Percentiles rank a stretch among this genome's conserved stretches.
Conservation (phyloP, 2,888 invertebrate genomes). For the Oscheius sp. region DNA sequence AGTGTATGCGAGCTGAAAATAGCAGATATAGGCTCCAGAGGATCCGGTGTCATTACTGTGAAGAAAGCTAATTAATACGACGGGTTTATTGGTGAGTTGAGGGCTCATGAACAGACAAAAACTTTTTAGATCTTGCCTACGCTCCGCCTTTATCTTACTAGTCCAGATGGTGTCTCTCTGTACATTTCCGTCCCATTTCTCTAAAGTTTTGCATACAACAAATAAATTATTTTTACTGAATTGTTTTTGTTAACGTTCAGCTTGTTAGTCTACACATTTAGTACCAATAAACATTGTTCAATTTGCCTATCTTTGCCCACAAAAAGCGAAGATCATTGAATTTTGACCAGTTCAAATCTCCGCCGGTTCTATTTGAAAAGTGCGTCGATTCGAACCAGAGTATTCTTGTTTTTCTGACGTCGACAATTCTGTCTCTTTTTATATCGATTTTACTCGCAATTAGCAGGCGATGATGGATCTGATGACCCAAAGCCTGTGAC, state of each 20-base stretch:
- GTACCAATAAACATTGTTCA: background rate
- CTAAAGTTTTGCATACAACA: background rate
- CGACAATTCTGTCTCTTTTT: no score
- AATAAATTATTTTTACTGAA: slow-evolving; percentile 1
- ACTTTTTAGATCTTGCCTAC: slow-evolving; percentile 28
- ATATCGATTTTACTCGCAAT: no score
- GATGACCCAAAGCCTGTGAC: no score
- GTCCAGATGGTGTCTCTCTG: slow-evolving; percentile 4
- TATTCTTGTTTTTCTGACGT: no score
- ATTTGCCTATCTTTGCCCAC: no score
- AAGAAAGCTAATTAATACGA: slow-evolving; percentile 7
- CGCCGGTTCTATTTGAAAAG: no score
- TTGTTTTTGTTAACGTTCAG: no score
- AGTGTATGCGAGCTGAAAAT: background rate
- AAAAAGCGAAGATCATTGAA: no score
- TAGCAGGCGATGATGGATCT: no score
- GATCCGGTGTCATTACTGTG: slow-evolving; percentile 28
- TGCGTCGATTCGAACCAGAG: no score
- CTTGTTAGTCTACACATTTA: no score
- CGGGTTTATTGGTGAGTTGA: slow-evolving; percentile 23
- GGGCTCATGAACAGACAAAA: background rate
- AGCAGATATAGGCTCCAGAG: slow-evolving; percentile 13
- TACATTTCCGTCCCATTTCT: background rate
- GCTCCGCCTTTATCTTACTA: slow-evolving; percentile 24
- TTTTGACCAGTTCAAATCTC: no score